Base-by-base conservation (phyloP, 2,888 invertebrate genomes). In the Nematopogon swammerdamellus region DNA sequence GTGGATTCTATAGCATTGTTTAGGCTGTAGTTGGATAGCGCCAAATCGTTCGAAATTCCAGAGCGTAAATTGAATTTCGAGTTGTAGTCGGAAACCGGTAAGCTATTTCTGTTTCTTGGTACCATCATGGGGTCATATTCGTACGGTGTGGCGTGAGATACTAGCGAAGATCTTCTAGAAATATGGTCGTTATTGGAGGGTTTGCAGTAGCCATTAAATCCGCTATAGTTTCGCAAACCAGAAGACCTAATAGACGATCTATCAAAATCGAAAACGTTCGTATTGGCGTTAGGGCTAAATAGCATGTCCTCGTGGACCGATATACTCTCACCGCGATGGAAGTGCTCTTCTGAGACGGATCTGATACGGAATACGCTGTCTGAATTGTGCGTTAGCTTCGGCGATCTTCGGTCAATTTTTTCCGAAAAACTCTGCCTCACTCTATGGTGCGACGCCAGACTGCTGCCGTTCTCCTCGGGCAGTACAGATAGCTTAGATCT, bases 401-500 rank as follows among this genome's bases (percentile, higher is more conserved):
- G 76, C 44, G 80, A 79, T 58, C 70, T 75, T 52, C 79, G 63
- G 54, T 75, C 76, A 55, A 75, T 65, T 62, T 75, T 67, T 56
- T 82, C 81, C 17, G 80, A 80, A 58, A 81, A 79, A 57, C 80
- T 84, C 66, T 70, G 84, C 61, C 72, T 77, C 52, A 70, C 65
- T 60, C 75, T 73, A 60, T 80, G 77, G 58, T 80, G 77, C 29
- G 70, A 79, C 44, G 81, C 62, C 51, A 83, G 79, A 54, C 81
- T 82, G 11, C 70, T 70, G 17, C 70, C 70, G 55, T 85, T 85
- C 68, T 90, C 90, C 70, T 90, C 90, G 1, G 90, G 90, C 54
- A 91, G 70, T 45, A 89, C 89, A 10, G 89, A 88, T 45, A 91
- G 69, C 56, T 88, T 87, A 0, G 90, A 91, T 52, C 91, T 82